Evolutionary conservation across 2,888 invertebrate species (phyloP).

Genomic region (Amorpha juglandis): DNA sequence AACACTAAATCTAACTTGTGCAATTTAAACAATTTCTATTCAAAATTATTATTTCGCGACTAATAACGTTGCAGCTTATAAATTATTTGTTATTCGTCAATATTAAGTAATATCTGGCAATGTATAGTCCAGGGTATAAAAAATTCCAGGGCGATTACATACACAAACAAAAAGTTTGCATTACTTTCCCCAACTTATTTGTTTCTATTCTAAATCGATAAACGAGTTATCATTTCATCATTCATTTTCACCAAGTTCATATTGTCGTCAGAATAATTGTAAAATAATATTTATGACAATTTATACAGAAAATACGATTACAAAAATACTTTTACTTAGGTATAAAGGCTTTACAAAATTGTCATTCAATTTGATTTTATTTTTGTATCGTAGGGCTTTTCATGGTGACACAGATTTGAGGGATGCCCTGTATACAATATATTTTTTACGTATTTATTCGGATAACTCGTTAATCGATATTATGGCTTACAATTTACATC

Average conservation of each 20-base stretch:
- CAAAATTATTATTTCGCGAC: not conserved
- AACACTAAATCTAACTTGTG: conserved; percentile 10
- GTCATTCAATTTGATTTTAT: too few relatives aligned
- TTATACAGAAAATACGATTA: not conserved
- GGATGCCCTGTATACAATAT: too few relatives aligned
- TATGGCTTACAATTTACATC: conserved; percentile 19
- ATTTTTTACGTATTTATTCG: not conserved
- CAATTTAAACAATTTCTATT: not conserved
- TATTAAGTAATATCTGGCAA: conserved; percentile 21
- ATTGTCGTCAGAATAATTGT: not conserved
- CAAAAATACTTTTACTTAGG: not conserved
- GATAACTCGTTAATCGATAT: conserved; percentile 13
- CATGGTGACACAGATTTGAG: not conserved
- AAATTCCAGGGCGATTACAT: conserved; percentile 5
- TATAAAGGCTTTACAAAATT: too few relatives aligned
- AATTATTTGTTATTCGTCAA: not conserved
- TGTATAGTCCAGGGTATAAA: not conserved
- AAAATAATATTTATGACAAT: not conserved
- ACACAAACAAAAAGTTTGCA: not conserved
- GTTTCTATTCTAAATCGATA: conserved; percentile 11
- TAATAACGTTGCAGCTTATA: not conserved
- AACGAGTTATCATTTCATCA: conserved; percentile 5
- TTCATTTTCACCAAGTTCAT: too few relatives aligned
- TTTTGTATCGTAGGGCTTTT: not conserved
- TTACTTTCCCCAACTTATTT: not conserved